phyloP scores from a whole-genome alignment of 2,113 vertebrate genomes.

The Entelurus aequoreus region DNA sequence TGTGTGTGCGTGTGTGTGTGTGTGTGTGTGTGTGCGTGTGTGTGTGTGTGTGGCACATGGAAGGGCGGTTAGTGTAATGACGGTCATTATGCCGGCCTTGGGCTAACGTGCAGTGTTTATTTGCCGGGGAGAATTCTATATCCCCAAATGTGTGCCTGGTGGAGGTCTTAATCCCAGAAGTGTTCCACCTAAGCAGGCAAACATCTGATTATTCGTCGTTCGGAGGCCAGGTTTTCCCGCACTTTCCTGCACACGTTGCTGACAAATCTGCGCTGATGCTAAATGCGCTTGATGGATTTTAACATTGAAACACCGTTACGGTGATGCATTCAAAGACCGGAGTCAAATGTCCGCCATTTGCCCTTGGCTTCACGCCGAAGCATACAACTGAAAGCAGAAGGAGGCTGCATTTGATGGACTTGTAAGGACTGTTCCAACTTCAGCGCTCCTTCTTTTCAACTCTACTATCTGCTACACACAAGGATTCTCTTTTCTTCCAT shows the following conservation, averaged over 20 bases:
- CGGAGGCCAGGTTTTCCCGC: neutral
- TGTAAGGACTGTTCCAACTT: neutral
- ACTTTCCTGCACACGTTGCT: neutral
- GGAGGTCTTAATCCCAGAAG: neutral
- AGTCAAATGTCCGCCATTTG: neutral
- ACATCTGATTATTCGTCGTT: neutral
- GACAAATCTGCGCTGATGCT: neutral
- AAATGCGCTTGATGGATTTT: neutral
- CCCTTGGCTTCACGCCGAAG: neutral
- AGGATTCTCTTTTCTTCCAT: neutral
- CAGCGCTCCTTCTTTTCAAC: neutral
- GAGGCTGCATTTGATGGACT: neutral
- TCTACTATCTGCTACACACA: neutral
- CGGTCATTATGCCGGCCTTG: conserved; percentile 61
- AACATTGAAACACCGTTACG: neutral
- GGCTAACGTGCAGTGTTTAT: conserved; percentile 59
- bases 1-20: conserved; percentile 6
- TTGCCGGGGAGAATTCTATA: conserved; percentile 52
- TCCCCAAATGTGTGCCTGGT: conserved; percentile 57
- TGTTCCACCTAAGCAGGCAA: neutral
- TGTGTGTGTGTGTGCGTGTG: too few species aligned
- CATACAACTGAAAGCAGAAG: neutral
- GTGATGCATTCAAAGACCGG: neutral
- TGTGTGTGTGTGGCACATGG: conserved; percentile 41
- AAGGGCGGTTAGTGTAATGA: conserved; percentile 55